Evolutionary conservation across 2,888 invertebrate species (phyloP).

Genomic region (Caenorhabditis imperialis): DNA sequence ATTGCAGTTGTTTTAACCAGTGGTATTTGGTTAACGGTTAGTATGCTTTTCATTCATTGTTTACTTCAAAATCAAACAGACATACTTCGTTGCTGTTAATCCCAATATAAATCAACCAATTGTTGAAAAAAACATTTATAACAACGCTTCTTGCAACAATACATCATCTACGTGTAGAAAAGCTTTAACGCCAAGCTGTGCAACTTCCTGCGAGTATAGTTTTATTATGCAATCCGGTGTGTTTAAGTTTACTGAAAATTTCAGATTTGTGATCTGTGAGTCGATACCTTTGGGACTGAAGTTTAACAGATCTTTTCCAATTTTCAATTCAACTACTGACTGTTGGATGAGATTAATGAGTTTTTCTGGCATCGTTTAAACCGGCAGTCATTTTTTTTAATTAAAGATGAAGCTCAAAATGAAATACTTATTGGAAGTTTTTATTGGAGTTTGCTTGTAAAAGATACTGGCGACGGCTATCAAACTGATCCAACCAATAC

Average conservation of each 20-base stretch:
- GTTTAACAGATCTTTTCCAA: conserved; percentile 52
- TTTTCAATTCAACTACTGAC: conserved; percentile 59
- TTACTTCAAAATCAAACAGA: conserved; percentile 32
- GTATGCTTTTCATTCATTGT: not conserved
- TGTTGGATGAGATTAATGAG: conserved; percentile 67
- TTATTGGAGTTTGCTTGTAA: conserved; percentile 91
- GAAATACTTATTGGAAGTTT: conserved; percentile 92
- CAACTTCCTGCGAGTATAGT: conserved; percentile 65
- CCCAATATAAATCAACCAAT: conserved; percentile 45
- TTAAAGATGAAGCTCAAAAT: conserved; percentile 83
- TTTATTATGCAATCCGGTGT: no score
- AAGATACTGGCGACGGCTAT: conserved; percentile 81
- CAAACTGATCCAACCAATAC: conserved; percentile 55
- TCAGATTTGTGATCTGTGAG: conserved; percentile 62
- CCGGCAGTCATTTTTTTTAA: no score
- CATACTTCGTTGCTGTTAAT: conserved; percentile 64
- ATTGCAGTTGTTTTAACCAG: conserved; percentile 58
- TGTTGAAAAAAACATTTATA: no score
- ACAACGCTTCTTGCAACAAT: no score
- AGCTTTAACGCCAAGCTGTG: conserved; percentile 55
- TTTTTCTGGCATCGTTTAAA: no score
- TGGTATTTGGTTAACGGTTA: conserved; percentile 66
- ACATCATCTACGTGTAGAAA: conserved; percentile 17
- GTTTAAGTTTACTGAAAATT: conserved; percentile 5
- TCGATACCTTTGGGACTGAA: conserved; percentile 59